Conservation (phyloP, 2,113 vertebrate genomes). For the Eretmochelys imbricata region DNA sequence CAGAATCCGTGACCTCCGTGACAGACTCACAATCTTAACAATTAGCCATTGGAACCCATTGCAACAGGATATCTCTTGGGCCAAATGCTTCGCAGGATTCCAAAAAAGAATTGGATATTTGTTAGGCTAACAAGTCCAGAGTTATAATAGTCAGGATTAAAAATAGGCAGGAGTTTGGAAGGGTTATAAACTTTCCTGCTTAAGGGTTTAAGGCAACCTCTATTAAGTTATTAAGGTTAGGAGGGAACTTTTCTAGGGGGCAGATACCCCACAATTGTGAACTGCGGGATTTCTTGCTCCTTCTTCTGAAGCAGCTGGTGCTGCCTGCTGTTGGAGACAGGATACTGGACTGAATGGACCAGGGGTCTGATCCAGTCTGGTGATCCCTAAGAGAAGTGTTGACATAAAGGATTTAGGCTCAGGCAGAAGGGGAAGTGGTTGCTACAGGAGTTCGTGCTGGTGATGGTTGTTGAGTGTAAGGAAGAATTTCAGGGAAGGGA, state of each 20-base stretch:
- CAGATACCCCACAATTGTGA: background rate
- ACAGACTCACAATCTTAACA: too few relatives aligned
- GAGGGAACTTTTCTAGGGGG: background rate
- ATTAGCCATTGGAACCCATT: background rate
- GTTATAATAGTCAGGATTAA: conserved; percentile 12
- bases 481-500: background rate
- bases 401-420: background rate
- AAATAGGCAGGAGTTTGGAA: conserved; percentile 2
- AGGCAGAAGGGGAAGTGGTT: background rate
- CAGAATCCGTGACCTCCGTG: too few relatives aligned
- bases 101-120: background rate
- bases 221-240: background rate
- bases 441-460: background rate
- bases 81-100: background rate
- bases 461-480: background rate
- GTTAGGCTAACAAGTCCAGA: background rate
- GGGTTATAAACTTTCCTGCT: background rate
- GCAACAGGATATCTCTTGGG: background rate
- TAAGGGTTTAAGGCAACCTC: conserved; percentile 29
- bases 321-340: background rate
- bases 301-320: background rate
- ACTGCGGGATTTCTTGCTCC: background rate
- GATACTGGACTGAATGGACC: background rate
- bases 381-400: background rate
- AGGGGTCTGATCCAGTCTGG: background rate